Conservation (phyloP, 1,140 invertebrate genomes). For the Drosophila mojavensis region DNA sequence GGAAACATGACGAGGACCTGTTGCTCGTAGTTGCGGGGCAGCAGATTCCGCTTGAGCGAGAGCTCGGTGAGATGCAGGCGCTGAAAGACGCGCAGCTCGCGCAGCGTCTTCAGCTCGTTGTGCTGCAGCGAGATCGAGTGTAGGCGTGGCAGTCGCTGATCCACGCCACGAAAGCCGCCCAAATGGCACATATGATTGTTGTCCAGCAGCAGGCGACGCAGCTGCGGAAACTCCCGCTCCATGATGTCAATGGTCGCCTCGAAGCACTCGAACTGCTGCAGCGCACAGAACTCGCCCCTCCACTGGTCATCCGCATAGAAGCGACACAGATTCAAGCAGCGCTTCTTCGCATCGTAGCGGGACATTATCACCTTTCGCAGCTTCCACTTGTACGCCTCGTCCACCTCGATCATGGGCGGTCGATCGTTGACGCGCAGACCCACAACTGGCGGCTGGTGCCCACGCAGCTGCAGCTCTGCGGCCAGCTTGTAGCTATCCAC, state of each 20-base stretch:
- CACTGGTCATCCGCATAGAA: slow-evolving; percentile 33
- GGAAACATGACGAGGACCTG: slow-evolving; percentile 31
- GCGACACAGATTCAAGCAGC: slow-evolving; percentile 33
- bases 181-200: slow-evolving; percentile 37
- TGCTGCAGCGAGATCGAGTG: slow-evolving; percentile 35
- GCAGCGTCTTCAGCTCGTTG: slow-evolving; percentile 30
- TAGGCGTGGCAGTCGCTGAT: slow-evolving; percentile 29
- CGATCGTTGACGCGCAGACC: slow-evolving; percentile 30
- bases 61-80: slow-evolving; percentile 28
- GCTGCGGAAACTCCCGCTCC: slow-evolving; percentile 25
- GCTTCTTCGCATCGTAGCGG: slow-evolving; percentile 22
- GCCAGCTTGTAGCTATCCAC: slow-evolving; percentile 43
- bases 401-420: slow-evolving; percentile 25
- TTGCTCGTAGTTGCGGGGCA: slow-evolving; percentile 37
- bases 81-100: slow-evolving; percentile 19
- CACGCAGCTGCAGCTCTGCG: slow-evolving; percentile 15
- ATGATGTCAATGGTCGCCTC: slow-evolving; percentile 27
- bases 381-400: neutral
- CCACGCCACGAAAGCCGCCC: slow-evolving; percentile 23
- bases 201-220: slow-evolving; percentile 41
- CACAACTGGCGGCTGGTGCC: neutral
- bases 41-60: slow-evolving; percentile 26
- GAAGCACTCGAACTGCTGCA: slow-evolving; percentile 38
- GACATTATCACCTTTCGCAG: slow-evolving; percentile 24
- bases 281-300: slow-evolving; percentile 35